Evolutionary conservation across 2,888 invertebrate genomes (phyloP).

Genomic region (Yponomeuta cagnagella): DNA sequence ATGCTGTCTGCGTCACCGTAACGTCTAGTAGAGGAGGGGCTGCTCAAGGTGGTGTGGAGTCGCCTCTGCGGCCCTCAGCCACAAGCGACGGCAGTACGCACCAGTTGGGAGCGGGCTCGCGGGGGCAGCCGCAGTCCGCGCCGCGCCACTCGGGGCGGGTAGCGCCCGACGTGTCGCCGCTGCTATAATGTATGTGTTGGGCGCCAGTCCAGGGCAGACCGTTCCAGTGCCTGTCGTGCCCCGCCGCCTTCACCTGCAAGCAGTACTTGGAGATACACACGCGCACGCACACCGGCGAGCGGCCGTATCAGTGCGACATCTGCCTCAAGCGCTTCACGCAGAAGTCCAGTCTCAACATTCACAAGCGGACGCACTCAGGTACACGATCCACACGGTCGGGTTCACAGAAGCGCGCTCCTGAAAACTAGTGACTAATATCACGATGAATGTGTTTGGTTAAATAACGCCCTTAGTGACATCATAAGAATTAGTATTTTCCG

Average conservation of each 20-base stretch:
- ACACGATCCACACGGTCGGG: slow-evolving; percentile 22
- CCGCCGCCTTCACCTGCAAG: slow-evolving; percentile 76
- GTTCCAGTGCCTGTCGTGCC: slow-evolving; percentile 77
- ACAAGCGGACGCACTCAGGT: slow-evolving; percentile 86
- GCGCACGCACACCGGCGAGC: slow-evolving; percentile 77
- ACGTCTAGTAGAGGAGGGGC: background rate
- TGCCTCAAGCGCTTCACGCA: slow-evolving; percentile 88
- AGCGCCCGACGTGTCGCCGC: slow-evolving; percentile 28
- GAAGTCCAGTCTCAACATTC: slow-evolving; percentile 88
- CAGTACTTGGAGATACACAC: slow-evolving; percentile 78
- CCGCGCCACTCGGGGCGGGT: slow-evolving; percentile 4
- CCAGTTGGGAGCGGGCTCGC: background rate
- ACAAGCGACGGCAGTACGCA: background rate
- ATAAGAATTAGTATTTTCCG: background rate
- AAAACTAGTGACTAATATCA: background rate
- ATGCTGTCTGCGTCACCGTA: background rate
- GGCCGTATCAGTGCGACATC: slow-evolving; percentile 81
- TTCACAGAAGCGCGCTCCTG: background rate
- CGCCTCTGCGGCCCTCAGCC: background rate
- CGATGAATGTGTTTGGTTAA: too few relatives aligned
- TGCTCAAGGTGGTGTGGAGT: background rate
- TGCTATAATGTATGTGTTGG: slow-evolving; percentile 73
- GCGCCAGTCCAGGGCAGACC: slow-evolving; percentile 76
- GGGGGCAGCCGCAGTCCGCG: slow-evolving; percentile 1
- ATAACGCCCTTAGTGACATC: too few relatives aligned